Percentiles rank a stretch among this genome's conserved stretches.
Evolutionary conservation across 2,888 invertebrate genomes (phyloP).

Genomic region (Acleris holmiana): DNA sequence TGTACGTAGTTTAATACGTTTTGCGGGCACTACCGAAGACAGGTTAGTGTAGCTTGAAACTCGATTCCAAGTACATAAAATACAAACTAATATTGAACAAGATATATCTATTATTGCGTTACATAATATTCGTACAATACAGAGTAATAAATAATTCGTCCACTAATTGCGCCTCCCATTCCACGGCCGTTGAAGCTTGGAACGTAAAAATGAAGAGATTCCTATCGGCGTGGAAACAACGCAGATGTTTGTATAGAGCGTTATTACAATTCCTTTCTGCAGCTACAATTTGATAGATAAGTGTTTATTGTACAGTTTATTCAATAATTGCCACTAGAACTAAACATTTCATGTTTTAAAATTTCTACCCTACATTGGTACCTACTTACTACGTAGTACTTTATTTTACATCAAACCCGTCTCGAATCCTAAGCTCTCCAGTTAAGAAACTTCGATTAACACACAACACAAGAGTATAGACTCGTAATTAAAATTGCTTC

Average conservation of each 20-base stretch:
- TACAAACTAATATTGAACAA: conserved; percentile 14
- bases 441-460: too few species aligned
- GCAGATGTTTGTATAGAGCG: conserved; percentile 51
- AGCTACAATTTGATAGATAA: conserved; percentile 18
- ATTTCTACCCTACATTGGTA: too few species aligned
- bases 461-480: too few species aligned
- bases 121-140: conserved; percentile 13
- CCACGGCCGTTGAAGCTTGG: conserved; percentile 25
- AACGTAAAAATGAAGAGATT: conserved; percentile 48
- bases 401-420: too few species aligned
- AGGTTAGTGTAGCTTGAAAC: background rate
- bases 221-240: conserved; percentile 53
- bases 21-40: too few species aligned
- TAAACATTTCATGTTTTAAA: too few species aligned
- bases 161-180: conserved; percentile 30
- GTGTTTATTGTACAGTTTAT: background rate
- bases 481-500: too few species aligned
- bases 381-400: too few species aligned
- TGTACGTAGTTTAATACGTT: too few species aligned
- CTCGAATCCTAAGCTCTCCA: background rate
- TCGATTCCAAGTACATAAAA: conserved; percentile 8
- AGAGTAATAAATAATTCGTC: conserved; percentile 30
- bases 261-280: conserved; percentile 24
- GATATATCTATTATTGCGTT: conserved; percentile 23
- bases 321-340: background rate